Base-by-base conservation (phyloP, 2,113 vertebrate species). In the Asarcornis scutulata region DNA sequence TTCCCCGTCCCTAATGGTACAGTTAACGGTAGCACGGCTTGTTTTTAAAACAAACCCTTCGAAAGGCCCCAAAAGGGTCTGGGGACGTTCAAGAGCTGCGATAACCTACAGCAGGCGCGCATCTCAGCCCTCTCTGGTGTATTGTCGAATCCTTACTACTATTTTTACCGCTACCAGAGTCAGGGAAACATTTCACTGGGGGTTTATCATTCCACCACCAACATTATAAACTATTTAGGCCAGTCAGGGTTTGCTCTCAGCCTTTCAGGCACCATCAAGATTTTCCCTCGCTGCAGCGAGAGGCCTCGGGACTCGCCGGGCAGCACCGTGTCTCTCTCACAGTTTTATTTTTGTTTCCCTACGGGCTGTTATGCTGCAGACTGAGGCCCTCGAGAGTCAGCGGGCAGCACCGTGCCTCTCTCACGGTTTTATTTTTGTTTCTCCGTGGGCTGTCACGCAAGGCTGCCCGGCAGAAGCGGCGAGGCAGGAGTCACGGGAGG, bases 141-240 rank as follows among this genome's bases (percentile, higher is more conserved):
- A 68, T 83, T 32, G 80, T 79, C 15, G 6, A 92, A 68, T 40
- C 60, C 93, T 72, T 83, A 77, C 79, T 83, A 94, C 93, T 96
- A 96, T 86, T 96, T 96, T 96, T 95, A 94, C 85, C 2, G 1
- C 93, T 93, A 86, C 82, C 67, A 60, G 52, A 94, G 90, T 83
- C 46, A 81, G 62, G 73, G 63, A 97, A 96, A 95, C 92, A 97
- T 94, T 94, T 94, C 90, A 64, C 86, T 72, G 69, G 92, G 93
- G 76, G 83, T 94, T 95, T 96, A 93, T 88, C 88, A 91, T 96
- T 96, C 90, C 90, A 91, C 83, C 86, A 94, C 96, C 95, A 90
- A 91, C 94, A 95, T 82, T 78, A 90, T 94, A 95, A 96, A 97
- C 94, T 88, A 90, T 86, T 94, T 91, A 96, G 76, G 88, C 76